Evolutionary conservation across 2,888 invertebrate genomes (phyloP), one percentile per base, ranked within the genome.

Genomic region (Matsumyia berberina): DNA sequence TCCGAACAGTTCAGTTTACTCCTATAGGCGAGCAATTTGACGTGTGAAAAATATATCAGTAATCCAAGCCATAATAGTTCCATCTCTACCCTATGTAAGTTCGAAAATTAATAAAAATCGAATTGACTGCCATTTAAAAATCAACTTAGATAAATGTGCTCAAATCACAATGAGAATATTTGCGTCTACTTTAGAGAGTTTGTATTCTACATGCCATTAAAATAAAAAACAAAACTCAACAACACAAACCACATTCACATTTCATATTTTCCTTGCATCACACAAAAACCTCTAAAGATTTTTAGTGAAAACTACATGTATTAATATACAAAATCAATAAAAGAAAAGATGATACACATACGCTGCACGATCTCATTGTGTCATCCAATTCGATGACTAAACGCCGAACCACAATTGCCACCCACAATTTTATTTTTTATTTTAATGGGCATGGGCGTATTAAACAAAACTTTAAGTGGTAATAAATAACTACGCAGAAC

Each of bases 321-420:
- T 44, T 17, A 60, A 42, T n/a, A n/a, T n/a, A n/a, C 1, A 53
- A 19, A 44, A 31, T n/a, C 2, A 6, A 17, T 11, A 11, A n/a
- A 39, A 39, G 53, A 62, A 53, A 67, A 67, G 42, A 51, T 53
- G 42, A 62, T 73, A 60, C 72, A 62, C 72, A 73, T 73, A 73
- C 72, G 62, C 72, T 60, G 29, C 6, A 17, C 15, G 12, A 6
- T 51, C 39, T 49, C 9, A 7, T 9, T 12, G 35, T 2, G 29
- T 64, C 35, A 49, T 24, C 49, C 60, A 15, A 19, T 17, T 33
- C 8, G 6, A 24, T 17, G 67, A 55, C 42, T 42, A 42, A 53
- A 51, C 29, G 8, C 42, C 15, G 12, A 42, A 53, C 12, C 53
- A 53, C 29, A 53, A 51, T 51, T 29, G 24, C 46, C 46, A 29